Conservation (phyloP, 1,140 invertebrate species). For the Ips typographus region DNA sequence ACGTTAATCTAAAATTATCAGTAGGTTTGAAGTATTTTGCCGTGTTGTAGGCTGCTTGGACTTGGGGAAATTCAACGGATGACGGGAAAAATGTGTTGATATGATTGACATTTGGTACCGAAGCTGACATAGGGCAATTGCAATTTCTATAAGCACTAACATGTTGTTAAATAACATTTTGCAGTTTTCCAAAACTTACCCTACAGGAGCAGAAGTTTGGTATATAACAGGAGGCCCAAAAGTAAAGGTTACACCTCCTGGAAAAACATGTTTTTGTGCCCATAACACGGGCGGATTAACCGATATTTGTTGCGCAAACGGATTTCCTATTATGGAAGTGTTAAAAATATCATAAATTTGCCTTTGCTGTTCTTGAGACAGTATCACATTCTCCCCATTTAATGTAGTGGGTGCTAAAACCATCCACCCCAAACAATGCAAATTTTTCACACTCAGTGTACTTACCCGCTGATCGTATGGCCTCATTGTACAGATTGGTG, state of each 20-base stretch:
- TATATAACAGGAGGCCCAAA: slow-evolving; percentile 21
- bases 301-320: neutral
- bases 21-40: slow-evolving; percentile 27
- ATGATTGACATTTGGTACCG: slow-evolving; percentile 2
- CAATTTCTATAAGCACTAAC: neutral
- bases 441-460: neutral
- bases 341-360: slow-evolving; percentile 38
- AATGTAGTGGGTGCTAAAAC: slow-evolving; percentile 35
- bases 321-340: slow-evolving; percentile 35
- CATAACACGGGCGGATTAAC: slow-evolving; percentile 5
- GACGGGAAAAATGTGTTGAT: slow-evolving; percentile 23
- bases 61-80: slow-evolving; percentile 24
- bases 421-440: neutral
- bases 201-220: neutral
- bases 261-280: slow-evolving; percentile 33
- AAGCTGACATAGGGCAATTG: slow-evolving; percentile 1
- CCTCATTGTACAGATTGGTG: slow-evolving; percentile 38
- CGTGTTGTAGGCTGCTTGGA: slow-evolving; percentile 5
- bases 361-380: slow-evolving; percentile 42
- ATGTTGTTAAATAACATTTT: neutral
- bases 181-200: slow-evolving; percentile 4
- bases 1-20: slow-evolving; percentile 31
- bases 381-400: slow-evolving; percentile 39
- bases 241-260: slow-evolving; percentile 36
- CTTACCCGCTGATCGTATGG: slow-evolving; percentile 33